phyloP scores from a whole-genome alignment of 2,888 invertebrate genomes.

The Phaonia tiefii region DNA sequence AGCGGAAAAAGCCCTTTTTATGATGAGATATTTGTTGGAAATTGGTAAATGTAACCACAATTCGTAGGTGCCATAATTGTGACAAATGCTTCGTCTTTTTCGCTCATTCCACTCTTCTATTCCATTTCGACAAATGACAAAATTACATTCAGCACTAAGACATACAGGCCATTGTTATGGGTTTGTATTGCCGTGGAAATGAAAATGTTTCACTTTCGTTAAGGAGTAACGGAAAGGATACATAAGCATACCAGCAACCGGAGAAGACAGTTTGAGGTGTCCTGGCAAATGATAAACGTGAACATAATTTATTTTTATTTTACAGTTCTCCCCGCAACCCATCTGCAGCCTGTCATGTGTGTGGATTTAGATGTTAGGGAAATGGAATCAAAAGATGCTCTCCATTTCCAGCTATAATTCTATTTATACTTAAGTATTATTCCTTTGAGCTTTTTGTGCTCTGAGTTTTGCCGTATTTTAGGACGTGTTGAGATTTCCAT shows the following conservation, averaged over 20 bases:
- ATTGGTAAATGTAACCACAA: constrained; percentile 60
- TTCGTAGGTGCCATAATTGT: constrained; percentile 63
- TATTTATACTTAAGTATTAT: background rate
- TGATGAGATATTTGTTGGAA: constrained; percentile 45
- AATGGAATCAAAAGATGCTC: too few relatives aligned
- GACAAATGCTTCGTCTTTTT: constrained; percentile 59
- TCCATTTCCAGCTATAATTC: too few relatives aligned
- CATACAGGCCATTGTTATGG: too few relatives aligned
- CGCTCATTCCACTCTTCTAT: too few relatives aligned
- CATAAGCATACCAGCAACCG: background rate
- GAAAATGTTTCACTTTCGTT: constrained; percentile 33
- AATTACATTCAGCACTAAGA: too few relatives aligned
- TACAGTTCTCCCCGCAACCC: too few relatives aligned
- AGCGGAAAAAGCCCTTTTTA: background rate
- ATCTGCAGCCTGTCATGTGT: too few relatives aligned
- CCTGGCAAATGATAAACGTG: constrained; percentile 9
- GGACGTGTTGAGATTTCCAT: constrained; percentile 26
- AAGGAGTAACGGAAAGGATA: background rate
- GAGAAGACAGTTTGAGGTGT: background rate
- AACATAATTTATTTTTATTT: constrained; percentile 31
- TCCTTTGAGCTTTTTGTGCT: background rate
- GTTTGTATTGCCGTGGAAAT: constrained; percentile 17
- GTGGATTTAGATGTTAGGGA: too few relatives aligned
- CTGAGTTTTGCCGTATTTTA: background rate
- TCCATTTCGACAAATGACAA: too few relatives aligned